These are phyloP conservation scores for Callithrix jacchus DNA, from an alignment of 2,113 vertebrate genomes.

Conservation along the genomic window DNA sequence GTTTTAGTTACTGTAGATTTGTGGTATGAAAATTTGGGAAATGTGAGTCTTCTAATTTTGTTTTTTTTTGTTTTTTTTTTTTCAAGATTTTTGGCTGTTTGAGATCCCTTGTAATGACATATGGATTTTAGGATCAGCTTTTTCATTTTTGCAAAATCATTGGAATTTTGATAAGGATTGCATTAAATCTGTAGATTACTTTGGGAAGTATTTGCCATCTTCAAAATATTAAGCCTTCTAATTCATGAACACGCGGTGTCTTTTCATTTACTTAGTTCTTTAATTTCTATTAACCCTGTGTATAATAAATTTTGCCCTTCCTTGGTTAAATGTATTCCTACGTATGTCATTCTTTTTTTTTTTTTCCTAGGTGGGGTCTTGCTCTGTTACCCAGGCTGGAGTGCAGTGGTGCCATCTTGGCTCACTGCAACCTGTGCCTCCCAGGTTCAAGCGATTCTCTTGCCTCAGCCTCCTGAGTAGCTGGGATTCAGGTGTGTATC, in stretches of 20 bases:
- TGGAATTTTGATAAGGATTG: background rate
- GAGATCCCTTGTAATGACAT: background rate
- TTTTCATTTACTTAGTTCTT: constrained; percentile 28
- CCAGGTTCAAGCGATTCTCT: too few species aligned
- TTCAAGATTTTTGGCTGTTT: background rate
- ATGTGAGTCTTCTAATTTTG: background rate
- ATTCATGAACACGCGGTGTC: background rate
- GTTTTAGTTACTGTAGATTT: background rate
- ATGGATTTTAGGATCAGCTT: background rate
- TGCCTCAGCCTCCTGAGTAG: too few species aligned
- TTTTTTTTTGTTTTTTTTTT: background rate
- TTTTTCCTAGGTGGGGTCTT: background rate
- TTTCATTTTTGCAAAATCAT: background rate
- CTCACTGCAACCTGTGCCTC: too few species aligned
- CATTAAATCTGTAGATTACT: background rate
- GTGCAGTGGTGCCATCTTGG: too few species aligned
- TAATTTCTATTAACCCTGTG: background rate
- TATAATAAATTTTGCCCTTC: background rate
- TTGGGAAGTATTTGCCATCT: background rate
- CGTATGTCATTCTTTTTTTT: background rate
- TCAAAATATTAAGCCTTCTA: background rate
- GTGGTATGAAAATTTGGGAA: background rate
- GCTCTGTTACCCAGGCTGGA: background rate
- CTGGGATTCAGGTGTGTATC: too few species aligned
- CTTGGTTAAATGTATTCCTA: constrained; percentile 29